These are phyloP conservation scores for Tenualosa thibaudeaui DNA, from an alignment of 2,797 vertebrate genomes.

Conservation along the genomic window DNA sequence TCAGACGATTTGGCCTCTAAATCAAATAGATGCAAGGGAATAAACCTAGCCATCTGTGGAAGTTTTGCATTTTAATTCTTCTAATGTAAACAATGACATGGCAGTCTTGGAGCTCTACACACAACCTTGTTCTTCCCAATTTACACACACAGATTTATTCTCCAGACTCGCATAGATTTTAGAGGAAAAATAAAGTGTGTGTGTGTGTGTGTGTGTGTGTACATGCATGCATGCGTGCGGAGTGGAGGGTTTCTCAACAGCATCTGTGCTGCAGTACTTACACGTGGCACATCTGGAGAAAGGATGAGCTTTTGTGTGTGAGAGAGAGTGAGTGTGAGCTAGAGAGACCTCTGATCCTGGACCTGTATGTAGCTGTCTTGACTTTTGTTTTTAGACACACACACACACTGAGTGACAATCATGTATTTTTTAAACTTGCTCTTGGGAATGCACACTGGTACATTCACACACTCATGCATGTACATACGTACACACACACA, in stretches of 20 bases:
- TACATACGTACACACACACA: background rate
- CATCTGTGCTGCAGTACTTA: slow-evolving; percentile 70
- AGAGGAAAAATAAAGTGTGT: slow-evolving; percentile 24
- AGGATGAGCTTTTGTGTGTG: slow-evolving; percentile 60
- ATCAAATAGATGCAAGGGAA: background rate
- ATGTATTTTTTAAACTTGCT: background rate
- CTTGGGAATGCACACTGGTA: background rate
- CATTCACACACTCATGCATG: background rate
- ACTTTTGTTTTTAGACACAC: background rate
- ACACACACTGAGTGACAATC: background rate
- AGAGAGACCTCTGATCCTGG: background rate
- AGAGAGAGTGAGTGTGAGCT: slow-evolving; percentile 27
- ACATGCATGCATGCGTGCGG: background rate
- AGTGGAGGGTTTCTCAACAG: slow-evolving; percentile 56
- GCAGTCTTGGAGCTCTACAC: background rate
- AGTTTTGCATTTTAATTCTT: background rate
- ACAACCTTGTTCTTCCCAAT: background rate
- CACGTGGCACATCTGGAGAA: slow-evolving; percentile 84
- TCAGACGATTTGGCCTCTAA: background rate
- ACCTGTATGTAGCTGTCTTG: background rate
- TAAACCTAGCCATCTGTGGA: background rate
- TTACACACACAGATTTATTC: background rate
- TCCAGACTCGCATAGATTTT: background rate
- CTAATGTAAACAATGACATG: background rate
- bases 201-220: slow-evolving; percentile 6